A percentile compares a stretch with the other conserved stretches of the same genome.
Evolutionary conservation across 2,888 invertebrate species (phyloP).

Genomic region (Eilema griseolum): DNA sequence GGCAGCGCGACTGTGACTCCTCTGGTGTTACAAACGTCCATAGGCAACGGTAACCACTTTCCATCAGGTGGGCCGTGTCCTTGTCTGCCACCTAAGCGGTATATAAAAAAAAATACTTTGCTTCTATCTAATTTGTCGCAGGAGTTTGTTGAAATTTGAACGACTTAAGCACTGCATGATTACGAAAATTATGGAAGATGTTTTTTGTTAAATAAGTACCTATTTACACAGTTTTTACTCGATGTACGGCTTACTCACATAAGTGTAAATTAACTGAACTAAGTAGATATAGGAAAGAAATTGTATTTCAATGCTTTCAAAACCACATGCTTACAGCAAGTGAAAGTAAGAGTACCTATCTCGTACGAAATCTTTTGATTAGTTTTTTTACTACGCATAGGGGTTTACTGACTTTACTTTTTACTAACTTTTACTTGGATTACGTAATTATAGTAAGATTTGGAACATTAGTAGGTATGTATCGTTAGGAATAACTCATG

Average conservation of each 20-base stretch:
- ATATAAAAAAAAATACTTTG: no score
- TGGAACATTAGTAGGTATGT: slow-evolving; percentile 1
- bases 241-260: neutral
- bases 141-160: no score
- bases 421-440: slow-evolving; percentile 42
- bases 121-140: no score
- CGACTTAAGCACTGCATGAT: no score
- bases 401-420: neutral
- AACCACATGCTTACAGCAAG: slow-evolving; percentile 29
- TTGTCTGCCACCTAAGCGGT: no score
- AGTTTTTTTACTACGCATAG: slow-evolving; percentile 23
- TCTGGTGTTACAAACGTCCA: no score
- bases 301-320: slow-evolving; percentile 18
- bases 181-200: no score
- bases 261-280: slow-evolving; percentile 2
- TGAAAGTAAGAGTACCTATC: slow-evolving; percentile 35
- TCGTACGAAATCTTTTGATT: slow-evolving; percentile 5
- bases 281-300: neutral
- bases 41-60: no score
- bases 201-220: no score
- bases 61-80: no score
- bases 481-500: neutral
- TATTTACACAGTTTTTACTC: neutral
- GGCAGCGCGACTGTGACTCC: no score
- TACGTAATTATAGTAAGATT: slow-evolving; percentile 21